Conservation (phyloP, 2,888 invertebrate species). For the Acanthoscelides obtectus region DNA sequence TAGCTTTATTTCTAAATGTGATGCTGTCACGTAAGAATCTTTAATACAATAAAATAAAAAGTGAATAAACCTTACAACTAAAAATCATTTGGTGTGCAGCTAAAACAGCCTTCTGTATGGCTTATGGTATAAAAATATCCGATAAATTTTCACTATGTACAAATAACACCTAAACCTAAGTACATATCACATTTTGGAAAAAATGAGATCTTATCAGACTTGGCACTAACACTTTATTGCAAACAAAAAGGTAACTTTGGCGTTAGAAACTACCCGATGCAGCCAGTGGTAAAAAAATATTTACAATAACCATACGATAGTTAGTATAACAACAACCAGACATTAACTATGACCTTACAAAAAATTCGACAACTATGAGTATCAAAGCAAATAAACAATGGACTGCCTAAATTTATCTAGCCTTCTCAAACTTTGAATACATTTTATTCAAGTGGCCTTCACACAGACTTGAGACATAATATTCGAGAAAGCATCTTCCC, state of each 20-base stretch:
- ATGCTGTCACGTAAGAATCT: too few species aligned
- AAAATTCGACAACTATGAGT: background rate
- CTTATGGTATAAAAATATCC: slow-evolving; percentile 36
- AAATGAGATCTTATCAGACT: slow-evolving; percentile 13
- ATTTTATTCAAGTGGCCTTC: background rate
- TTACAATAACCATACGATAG: background rate
- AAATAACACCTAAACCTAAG: slow-evolving; percentile 21
- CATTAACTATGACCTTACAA: background rate
- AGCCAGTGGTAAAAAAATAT: background rate
- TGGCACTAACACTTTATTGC: background rate
- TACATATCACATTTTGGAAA: slow-evolving; percentile 24
- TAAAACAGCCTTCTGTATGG: too few species aligned
- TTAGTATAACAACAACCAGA: background rate
- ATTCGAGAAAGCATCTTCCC: slow-evolving; percentile 2
- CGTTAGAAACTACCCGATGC: background rate
- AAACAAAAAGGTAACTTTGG: background rate
- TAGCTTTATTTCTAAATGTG: too few species aligned
- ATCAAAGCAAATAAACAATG: background rate
- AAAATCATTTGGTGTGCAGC: too few species aligned
- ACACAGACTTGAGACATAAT: background rate
- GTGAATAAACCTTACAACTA: too few species aligned
- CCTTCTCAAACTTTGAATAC: background rate
- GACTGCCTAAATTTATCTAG: background rate
- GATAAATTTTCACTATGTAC: slow-evolving; percentile 20
- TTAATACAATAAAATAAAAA: too few species aligned